Evolutionary conservation across 2,888 invertebrate species (phyloP).

Genomic region (Drosophila stalkeri): DNA sequence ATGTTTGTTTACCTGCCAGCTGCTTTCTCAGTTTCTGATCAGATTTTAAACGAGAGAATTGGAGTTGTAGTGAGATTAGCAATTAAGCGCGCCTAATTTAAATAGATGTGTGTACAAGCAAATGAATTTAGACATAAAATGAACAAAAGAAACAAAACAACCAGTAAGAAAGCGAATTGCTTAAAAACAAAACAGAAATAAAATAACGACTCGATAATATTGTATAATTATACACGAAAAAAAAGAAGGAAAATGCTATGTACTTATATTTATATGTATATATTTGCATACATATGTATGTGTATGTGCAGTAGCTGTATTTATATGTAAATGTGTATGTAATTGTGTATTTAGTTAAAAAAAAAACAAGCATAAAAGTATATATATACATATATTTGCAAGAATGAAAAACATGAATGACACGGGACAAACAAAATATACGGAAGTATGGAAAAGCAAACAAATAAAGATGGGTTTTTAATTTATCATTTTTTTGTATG

Average conservation of each 20-base stretch:
- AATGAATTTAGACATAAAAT: conserved; percentile 78
- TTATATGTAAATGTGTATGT: conserved; percentile 81
- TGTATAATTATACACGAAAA: conserved; percentile 72
- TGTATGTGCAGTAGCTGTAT: conserved; percentile 76
- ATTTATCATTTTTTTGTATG: neutral
- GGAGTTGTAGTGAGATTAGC: conserved; percentile 75
- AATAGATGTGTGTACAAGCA: conserved; percentile 70
- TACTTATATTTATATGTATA: conserved; percentile 62
- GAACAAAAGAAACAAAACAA: conserved; percentile 60
- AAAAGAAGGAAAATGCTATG: conserved; percentile 34
- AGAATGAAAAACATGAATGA: conserved; percentile 46
- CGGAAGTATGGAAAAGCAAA: conserved; percentile 44
- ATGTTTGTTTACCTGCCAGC: conserved; percentile 6
- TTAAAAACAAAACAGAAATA: conserved; percentile 53
- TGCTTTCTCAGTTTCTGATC: conserved; percentile 31
- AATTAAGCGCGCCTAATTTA: conserved; percentile 71
- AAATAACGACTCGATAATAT: conserved; percentile 70
- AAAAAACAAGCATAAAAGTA: conserved; percentile 25
- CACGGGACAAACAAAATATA: conserved; percentile 53
- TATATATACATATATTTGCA: conserved; percentile 72
- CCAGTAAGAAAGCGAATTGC: conserved; percentile 52
- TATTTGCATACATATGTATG: conserved; percentile 62
- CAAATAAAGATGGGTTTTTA: neutral
- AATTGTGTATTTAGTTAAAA: conserved; percentile 76
- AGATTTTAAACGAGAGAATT: conserved; percentile 49